Conservation (phyloP, 2,113 vertebrate species). For the Sapayoa aenigma region DNA sequence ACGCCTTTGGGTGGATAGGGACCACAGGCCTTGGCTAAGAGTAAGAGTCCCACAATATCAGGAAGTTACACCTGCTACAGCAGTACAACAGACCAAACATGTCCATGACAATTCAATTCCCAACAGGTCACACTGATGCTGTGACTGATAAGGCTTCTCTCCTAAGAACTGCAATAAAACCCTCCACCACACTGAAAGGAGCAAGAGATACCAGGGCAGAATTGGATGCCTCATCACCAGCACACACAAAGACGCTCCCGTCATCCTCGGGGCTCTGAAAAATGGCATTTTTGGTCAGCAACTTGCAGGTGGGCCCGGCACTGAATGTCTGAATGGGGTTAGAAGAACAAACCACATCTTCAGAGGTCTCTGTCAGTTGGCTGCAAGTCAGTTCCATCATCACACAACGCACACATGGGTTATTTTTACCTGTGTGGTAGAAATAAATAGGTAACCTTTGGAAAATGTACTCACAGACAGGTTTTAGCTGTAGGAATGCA, state of each 20-base stretch:
- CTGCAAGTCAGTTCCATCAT: conserved; percentile 86
- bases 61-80: neutral
- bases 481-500: neutral
- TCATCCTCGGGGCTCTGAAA: conserved; percentile 83
- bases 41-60: accelerated
- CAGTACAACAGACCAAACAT: neutral
- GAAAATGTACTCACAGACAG: neutral
- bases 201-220: conserved; percentile 82
- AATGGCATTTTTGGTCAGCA: conserved; percentile 92
- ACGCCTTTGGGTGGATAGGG: accelerated
- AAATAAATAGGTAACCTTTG: neutral
- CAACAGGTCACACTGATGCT: neutral
- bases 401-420: conserved; percentile 83
- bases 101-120: neutral
- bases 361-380: conserved; percentile 62
- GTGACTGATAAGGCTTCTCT: neutral
- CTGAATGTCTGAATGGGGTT: conserved; percentile 86
- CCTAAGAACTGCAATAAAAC: neutral
- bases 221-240: conserved; percentile 89
- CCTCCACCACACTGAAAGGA: neutral
- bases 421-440: conserved; percentile 78
- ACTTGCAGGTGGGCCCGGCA: conserved; percentile 87
- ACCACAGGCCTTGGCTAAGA: neutral
- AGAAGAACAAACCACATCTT: conserved; percentile 81
- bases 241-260: conserved; percentile 84